phyloP scores from a whole-genome alignment of 2,888 invertebrate species.

The Tenthredo scrophulariae region DNA sequence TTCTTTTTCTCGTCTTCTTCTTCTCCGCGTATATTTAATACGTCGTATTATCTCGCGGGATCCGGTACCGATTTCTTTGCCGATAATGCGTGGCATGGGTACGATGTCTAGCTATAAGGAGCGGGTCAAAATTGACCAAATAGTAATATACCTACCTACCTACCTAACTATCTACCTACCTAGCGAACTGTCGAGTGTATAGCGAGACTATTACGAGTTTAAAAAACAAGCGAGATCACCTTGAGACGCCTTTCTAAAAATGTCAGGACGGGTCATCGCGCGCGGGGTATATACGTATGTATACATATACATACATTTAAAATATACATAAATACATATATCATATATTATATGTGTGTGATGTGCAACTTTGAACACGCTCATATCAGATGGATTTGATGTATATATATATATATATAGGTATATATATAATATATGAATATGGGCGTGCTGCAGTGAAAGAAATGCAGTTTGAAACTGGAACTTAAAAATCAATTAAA shows the following conservation, averaged over 20 bases:
- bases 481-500: not conserved
- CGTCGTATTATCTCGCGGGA: not conserved
- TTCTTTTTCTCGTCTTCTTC: not conserved
- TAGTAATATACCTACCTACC: not conserved
- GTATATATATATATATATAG: not conserved
- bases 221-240: slow-evolving; percentile 51
- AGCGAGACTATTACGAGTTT: slow-evolving; percentile 51
- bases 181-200: slow-evolving; percentile 21
- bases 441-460: not conserved
- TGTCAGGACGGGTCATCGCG: slow-evolving; percentile 51
- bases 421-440: not conserved
- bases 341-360: not conserved
- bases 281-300: not conserved
- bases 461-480: not conserved
- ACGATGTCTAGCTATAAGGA: not conserved
- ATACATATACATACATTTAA: not conserved
- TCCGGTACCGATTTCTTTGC: slow-evolving; percentile 11
- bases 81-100: not conserved
- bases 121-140: slow-evolving; percentile 17
- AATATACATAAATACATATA: not conserved
- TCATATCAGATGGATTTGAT: not conserved
- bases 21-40: not conserved
- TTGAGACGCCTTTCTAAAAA: slow-evolving; percentile 52
- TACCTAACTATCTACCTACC: not conserved
- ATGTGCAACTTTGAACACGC: slow-evolving; percentile 24